Evolutionary conservation across 2,113 vertebrate genomes (phyloP).

Genomic region (Spea multiplicata): DNA sequence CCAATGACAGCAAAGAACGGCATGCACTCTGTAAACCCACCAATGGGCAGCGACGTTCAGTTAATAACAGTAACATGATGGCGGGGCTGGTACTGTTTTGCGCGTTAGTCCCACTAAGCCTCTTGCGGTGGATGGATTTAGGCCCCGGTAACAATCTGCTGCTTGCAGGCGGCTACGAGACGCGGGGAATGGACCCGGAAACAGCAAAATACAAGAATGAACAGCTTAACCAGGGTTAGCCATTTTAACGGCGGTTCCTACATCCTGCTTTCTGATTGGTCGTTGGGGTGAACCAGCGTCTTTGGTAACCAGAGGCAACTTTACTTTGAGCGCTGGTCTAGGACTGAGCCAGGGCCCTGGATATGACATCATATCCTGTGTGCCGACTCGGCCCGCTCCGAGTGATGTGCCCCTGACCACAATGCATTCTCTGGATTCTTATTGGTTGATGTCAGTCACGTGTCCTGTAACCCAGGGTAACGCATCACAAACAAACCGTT

Average conservation of each 20-base stretch:
- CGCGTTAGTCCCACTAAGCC: neutral
- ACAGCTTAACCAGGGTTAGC: neutral
- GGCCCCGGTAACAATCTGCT: neutral
- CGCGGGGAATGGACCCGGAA: neutral
- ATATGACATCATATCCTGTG: too few relatives aligned
- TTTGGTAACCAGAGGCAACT: too few relatives aligned
- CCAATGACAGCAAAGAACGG: neutral
- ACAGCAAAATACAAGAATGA: neutral
- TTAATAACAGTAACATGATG: neutral
- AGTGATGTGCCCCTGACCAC: too few relatives aligned
- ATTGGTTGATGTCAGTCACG: too few relatives aligned
- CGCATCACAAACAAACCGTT: too few relatives aligned
- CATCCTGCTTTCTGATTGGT: neutral
- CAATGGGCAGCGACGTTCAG: too few relatives aligned
- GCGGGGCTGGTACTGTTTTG: neutral
- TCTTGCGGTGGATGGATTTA: neutral
- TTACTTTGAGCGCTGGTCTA: too few relatives aligned
- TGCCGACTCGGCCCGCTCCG: too few relatives aligned
- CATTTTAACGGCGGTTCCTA: neutral
- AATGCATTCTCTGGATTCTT: too few relatives aligned
- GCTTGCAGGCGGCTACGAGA: neutral
- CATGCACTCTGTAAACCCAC: too few relatives aligned
- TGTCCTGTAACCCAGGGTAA: too few relatives aligned
- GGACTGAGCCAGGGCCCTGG: too few relatives aligned
- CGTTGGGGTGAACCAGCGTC: neutral